These are phyloP conservation scores for Neodontobutis hainanensis DNA, from an alignment of 2,113 vertebrate genomes.

Conservation along the genomic window DNA sequence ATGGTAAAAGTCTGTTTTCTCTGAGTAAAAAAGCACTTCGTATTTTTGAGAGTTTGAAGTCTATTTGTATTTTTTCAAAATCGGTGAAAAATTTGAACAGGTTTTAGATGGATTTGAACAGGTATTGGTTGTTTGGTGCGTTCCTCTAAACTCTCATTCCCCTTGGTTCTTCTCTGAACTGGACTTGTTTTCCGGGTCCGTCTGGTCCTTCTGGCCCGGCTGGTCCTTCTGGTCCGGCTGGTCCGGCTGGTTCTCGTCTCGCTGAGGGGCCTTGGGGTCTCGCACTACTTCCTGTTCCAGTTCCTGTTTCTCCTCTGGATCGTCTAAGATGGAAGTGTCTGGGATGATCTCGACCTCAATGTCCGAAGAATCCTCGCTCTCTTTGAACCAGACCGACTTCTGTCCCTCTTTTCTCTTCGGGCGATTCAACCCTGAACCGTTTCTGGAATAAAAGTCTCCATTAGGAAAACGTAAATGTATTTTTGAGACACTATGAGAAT, in stretches of 20 bases:
- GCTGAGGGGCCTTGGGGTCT: constrained; percentile 58
- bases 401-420: constrained; percentile 78
- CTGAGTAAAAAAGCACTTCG: too few species aligned
- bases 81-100: neutral
- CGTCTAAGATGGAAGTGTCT: constrained; percentile 70
- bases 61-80: neutral
- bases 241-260: constrained; percentile 40
- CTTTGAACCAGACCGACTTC: constrained; percentile 86
- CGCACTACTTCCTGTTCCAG: constrained; percentile 53
- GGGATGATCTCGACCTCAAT: constrained; percentile 84
- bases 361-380: constrained; percentile 79
- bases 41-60: too few species aligned
- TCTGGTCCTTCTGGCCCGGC: constrained; percentile 19
- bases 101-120: too few species aligned
- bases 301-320: constrained; percentile 57
- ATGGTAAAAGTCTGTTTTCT: too few species aligned
- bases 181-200: neutral
- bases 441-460: neutral
- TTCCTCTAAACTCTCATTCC: constrained; percentile 44
- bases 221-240: constrained; percentile 5
- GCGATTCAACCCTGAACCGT: constrained; percentile 64
- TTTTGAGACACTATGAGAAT: too few species aligned
- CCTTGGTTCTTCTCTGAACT: neutral
- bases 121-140: neutral
- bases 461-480: too few species aligned